Base-by-base conservation (phyloP, 2,113 vertebrate genomes). In the Epinephelus moara region DNA sequence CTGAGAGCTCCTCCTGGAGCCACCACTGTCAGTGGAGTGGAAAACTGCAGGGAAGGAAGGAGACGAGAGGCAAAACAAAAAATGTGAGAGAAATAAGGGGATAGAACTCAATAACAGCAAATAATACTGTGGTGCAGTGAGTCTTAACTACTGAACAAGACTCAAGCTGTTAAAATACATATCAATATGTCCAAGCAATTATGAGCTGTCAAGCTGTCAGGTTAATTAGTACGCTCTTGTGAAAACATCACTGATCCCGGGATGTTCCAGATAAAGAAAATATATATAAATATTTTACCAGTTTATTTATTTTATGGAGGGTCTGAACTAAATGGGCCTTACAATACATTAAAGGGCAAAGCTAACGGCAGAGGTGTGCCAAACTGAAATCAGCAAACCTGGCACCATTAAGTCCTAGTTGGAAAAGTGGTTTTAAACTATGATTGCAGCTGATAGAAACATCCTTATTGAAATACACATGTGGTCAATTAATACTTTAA, bases 1-100 rank as follows among this genome's bases (percentile, higher is more conserved):
- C 0, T 90, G 97, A 30, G 97, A 99, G 89, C 97, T 97, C 88
- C 96, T 96, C 80, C 96, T 95, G 71, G 97, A 99, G 71, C 95
- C 96, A 9, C 95, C 96, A 0, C 97, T 99, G 80, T 98, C 98
- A 19, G 97, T 97, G 2, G 95, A 96, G 82, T 94, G 57, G 42
- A 97, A 93, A 79, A 94, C 97, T 99, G 85, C 12, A 56, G 66
- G 70, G 13, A 30, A 37, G 10, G 30, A 52, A 25, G 14, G 2
- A 68, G 27, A 37, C 0, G 0, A 19, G 33, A 1, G 7, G 55
- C 0, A 25, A 11, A 23, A 72, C 15, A 25, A 62, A 2, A 12
- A 5, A 56, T 21, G 2, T 63, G 3, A 49, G 3, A n/a, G 3
- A 23, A n/a, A n/a, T n/a, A 11, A 50, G 23, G 7, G 18, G n/a